phyloP scores from a whole-genome alignment of 2,113 vertebrate genomes.

The Haemorhous mexicanus region DNA sequence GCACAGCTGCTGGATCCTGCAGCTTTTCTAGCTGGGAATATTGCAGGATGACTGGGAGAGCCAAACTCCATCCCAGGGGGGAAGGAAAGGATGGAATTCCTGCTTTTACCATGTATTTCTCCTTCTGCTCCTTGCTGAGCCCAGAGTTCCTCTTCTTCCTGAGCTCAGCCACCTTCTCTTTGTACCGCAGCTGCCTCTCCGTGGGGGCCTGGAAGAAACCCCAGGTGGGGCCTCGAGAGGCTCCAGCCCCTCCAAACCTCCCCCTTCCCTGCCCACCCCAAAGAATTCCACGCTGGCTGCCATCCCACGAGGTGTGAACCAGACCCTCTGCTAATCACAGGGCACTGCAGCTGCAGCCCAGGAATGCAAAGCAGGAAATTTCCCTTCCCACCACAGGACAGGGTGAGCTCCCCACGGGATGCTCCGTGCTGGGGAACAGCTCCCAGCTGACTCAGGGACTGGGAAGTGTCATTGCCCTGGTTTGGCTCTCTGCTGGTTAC shows the following conservation, averaged over 20 bases:
- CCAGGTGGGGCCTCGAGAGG: neutral
- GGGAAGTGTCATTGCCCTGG: neutral
- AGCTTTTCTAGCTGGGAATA: neutral
- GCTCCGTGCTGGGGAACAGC: neutral
- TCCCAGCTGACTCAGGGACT: neutral
- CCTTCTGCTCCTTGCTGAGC: constrained; percentile 95
- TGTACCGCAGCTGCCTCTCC: constrained; percentile 90
- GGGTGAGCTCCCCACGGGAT: neutral
- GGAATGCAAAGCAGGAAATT: neutral
- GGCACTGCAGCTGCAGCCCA: neutral
- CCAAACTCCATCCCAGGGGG: neutral
- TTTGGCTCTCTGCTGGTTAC: neutral
- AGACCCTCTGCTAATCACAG: neutral
- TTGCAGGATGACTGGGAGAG: neutral
- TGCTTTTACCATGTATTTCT: constrained; percentile 90
- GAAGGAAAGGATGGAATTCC: neutral
- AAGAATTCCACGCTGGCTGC: neutral
- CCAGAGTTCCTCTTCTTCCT: constrained; percentile 93
- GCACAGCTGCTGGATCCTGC: accelerated
- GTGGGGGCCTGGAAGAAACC: constrained; percentile 83
- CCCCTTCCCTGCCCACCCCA: neutral
- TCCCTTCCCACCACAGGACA: neutral
- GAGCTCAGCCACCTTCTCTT: constrained; percentile 95
- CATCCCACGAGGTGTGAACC: neutral
- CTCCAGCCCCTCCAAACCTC: neutral